These are phyloP conservation scores for Achroia grisella DNA, from an alignment of 1,140 invertebrate species.

Conservation along the genomic window DNA sequence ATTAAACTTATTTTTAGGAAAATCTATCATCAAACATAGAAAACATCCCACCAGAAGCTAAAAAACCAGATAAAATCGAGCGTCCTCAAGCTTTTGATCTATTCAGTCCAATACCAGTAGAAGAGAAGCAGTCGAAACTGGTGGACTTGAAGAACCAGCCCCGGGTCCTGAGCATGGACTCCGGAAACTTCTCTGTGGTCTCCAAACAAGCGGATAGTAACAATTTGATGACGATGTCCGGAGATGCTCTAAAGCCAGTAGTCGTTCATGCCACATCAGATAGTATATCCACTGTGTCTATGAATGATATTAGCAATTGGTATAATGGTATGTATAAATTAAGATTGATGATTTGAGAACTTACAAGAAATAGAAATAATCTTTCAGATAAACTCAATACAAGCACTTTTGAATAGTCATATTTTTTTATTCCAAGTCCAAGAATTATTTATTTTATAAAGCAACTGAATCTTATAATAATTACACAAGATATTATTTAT, in stretches of 20 bases:
- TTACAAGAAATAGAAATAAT: no score
- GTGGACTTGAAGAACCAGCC: slow-evolving; percentile 42
- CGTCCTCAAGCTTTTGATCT: slow-evolving; percentile 61
- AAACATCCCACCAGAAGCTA: slow-evolving; percentile 12
- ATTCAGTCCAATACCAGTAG: slow-evolving; percentile 72
- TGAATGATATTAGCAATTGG: slow-evolving; percentile 76
- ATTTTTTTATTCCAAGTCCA: no score
- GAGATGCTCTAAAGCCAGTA: slow-evolving; percentile 52
- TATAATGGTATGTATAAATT: slow-evolving; percentile 61
- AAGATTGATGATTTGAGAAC: background rate
- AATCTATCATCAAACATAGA: slow-evolving; percentile 30
- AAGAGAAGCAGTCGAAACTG: slow-evolving; percentile 47
- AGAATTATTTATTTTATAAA: no score
- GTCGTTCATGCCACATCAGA: slow-evolving; percentile 53
- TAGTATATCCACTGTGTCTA: slow-evolving; percentile 67
- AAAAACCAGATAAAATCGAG: slow-evolving; percentile 31
- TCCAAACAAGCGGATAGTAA: slow-evolving; percentile 43
- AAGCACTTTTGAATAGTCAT: no score
- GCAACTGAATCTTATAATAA: no score
- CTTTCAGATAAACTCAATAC: no score
- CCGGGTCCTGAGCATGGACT: slow-evolving; percentile 54
- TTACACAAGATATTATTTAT: no score
- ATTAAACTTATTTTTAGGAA: slow-evolving; percentile 47
- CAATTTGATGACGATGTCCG: slow-evolving; percentile 45
- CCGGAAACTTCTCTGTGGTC: slow-evolving; percentile 58